Conservation (phyloP, 2,113 vertebrate genomes). For the Rhinoptilus africanus region DNA sequence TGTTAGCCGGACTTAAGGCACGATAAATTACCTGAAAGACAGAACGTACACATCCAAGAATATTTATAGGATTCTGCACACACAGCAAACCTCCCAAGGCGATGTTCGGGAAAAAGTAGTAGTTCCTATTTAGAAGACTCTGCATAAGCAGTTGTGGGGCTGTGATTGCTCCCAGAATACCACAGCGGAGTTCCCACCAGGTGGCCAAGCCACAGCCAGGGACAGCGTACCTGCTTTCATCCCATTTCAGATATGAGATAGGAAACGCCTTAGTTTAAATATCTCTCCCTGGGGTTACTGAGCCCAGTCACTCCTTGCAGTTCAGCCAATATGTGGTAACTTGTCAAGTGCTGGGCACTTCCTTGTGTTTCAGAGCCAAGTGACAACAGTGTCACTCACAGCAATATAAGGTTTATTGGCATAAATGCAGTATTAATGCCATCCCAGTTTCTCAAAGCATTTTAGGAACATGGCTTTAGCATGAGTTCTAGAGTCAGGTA, state of each 20-base stretch:
- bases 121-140: background rate
- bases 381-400: background rate
- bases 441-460: background rate
- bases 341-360: background rate
- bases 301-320: background rate
- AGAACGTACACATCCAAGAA: background rate
- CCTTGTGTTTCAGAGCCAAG: background rate
- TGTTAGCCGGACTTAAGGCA: slow-evolving; percentile 72
- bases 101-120: background rate
- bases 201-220: background rate
- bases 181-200: background rate
- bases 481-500: background rate
- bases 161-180: background rate
- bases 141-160: background rate
- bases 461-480: background rate
- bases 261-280: background rate
- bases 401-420: background rate
- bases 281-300: background rate
- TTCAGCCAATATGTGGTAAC: background rate
- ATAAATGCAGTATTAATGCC: background rate
- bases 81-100: background rate
- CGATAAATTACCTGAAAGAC: slow-evolving; percentile 83
- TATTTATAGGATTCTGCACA: background rate
- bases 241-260: background rate
- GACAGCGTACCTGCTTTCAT: background rate